phyloP scores from a whole-genome alignment of 2,797 vertebrate genomes.

The Notolabrus celidotus region DNA sequence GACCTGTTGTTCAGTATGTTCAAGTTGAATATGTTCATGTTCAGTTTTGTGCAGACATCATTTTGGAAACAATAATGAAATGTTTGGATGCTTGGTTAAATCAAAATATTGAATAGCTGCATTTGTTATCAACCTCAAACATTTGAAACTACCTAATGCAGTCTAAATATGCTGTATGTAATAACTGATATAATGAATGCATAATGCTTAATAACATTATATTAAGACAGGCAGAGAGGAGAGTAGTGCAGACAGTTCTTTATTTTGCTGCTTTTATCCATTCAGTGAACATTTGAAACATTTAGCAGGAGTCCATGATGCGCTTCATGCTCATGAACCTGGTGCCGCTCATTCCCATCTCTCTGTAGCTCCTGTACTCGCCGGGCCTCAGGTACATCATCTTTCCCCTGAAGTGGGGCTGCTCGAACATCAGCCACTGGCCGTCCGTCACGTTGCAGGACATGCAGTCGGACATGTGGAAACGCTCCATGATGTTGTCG shows the following conservation, averaged over 20 bases:
- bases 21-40: too few species aligned
- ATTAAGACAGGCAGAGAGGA: background rate
- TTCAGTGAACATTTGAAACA: constrained; percentile 13
- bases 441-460: constrained; percentile 73
- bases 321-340: constrained; percentile 78
- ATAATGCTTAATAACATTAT: background rate
- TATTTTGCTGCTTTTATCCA: constrained; percentile 38
- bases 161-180: too few species aligned
- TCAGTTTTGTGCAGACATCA: too few species aligned
- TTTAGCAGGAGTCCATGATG: constrained; percentile 61
- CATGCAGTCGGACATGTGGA: constrained; percentile 66
- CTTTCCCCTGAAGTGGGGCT: constrained; percentile 75
- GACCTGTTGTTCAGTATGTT: too few species aligned
- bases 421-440: constrained; percentile 80
- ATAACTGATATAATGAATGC: too few species aligned
- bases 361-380: constrained; percentile 78
- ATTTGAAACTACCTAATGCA: too few species aligned
- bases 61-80: too few species aligned
- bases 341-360: constrained; percentile 63
- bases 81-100: too few species aligned
- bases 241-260: constrained; percentile 20
- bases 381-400: constrained; percentile 77
- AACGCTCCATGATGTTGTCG: constrained; percentile 70
- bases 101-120: too few species aligned
- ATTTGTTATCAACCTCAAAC: too few species aligned